phyloP scores from a whole-genome alignment of 2,888 invertebrate species.

The Pasiphila rectangulata region DNA sequence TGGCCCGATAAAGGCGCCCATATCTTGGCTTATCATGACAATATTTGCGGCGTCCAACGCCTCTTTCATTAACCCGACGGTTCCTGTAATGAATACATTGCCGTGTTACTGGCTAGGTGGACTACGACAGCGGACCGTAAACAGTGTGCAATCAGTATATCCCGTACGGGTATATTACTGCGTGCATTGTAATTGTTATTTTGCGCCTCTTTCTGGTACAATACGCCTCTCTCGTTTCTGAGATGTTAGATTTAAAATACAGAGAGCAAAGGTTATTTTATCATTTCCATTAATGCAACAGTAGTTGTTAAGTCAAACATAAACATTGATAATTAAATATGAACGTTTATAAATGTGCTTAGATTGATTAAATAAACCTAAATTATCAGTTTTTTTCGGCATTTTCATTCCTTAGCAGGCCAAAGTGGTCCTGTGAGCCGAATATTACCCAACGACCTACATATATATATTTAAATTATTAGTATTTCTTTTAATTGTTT shows the following conservation, averaged over 20 bases:
- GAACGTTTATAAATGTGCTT: too few relatives aligned
- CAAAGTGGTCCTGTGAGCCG: too few relatives aligned
- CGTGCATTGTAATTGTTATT: conserved; percentile 2
- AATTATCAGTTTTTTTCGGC: too few relatives aligned
- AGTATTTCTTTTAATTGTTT: too few relatives aligned
- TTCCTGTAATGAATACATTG: conserved; percentile 68
- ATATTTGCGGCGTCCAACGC: conserved; percentile 51
- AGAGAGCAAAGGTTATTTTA: neutral
- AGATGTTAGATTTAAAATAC: conserved; percentile 1
- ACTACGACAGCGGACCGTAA: conserved; percentile 48
- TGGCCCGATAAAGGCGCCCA: conserved; percentile 67
- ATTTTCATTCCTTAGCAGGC: too few relatives aligned
- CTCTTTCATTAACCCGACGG: conserved; percentile 55
- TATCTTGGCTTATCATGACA: conserved; percentile 63
- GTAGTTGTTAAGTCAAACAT: too few relatives aligned
- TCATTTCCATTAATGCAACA: neutral
- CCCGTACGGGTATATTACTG: conserved; percentile 5
- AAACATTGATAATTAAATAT: too few relatives aligned
- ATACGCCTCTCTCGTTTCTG: neutral
- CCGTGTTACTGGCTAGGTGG: conserved; percentile 57
- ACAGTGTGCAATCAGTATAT: conserved; percentile 32
- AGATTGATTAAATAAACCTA: too few relatives aligned
- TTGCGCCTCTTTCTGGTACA: conserved; percentile 4
- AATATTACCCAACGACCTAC: too few relatives aligned
- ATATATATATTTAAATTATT: too few relatives aligned